Percentiles rank a stretch among this genome's conserved stretches.
Evolutionary conservation across 1,140 invertebrate species (phyloP).

Genomic region (Listronotus bonariensis): DNA sequence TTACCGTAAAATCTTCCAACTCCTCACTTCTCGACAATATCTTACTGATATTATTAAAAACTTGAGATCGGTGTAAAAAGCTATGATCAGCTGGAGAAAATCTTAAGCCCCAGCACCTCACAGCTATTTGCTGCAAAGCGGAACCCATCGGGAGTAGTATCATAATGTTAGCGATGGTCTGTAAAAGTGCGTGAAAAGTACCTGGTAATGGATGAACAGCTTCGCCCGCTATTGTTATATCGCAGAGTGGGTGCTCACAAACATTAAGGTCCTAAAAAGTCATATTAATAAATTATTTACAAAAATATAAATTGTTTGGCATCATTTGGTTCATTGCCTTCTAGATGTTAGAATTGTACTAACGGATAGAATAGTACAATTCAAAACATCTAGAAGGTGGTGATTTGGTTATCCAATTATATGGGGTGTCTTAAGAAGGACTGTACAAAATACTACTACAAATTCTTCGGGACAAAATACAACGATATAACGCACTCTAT

Average conservation of each 20-base stretch:
- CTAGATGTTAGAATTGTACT: no score
- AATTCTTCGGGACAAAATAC: no score
- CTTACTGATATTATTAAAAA: slow-evolving; percentile 95
- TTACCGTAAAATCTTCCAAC: slow-evolving; percentile 59
- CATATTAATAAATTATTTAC: slow-evolving; percentile 4
- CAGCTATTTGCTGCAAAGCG: slow-evolving; percentile 87
- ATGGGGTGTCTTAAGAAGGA: no score
- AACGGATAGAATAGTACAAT: no score
- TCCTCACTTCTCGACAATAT: slow-evolving; percentile 93
- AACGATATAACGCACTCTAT: no score
- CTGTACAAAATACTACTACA: no score
- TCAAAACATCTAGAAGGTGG: no score
- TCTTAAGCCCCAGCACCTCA: slow-evolving; percentile 90
- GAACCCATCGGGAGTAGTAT: slow-evolving; percentile 86
- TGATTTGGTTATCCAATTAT: no score
- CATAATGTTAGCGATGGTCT: slow-evolving; percentile 92
- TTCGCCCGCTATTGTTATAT: slow-evolving; percentile 79
- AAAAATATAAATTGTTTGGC: no score
- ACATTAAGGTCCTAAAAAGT: slow-evolving; percentile 57
- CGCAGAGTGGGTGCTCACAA: slow-evolving; percentile 82
- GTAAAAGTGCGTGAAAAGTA: slow-evolving; percentile 85
- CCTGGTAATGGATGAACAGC: slow-evolving; percentile 78
- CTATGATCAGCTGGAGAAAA: slow-evolving; percentile 88
- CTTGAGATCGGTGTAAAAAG: slow-evolving; percentile 91
- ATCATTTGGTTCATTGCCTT: no score